These are phyloP conservation scores for Netelia virgata DNA, from an alignment of 2,888 invertebrate genomes.

Conservation along the genomic window DNA sequence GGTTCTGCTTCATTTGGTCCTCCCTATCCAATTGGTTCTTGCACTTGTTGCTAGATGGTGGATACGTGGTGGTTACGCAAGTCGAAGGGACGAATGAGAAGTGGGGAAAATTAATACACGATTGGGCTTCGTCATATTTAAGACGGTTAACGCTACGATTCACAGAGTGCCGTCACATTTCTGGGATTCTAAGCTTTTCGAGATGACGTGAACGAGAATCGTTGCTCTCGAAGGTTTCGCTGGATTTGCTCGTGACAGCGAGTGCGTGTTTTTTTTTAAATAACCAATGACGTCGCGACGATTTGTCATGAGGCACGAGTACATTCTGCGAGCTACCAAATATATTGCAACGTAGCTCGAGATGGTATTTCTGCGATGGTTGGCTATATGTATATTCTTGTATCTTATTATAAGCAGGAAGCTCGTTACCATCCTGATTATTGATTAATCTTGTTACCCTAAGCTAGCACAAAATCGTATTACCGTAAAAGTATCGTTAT, in stretches of 20 bases:
- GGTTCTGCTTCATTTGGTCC: no score
- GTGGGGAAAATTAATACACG: not conserved
- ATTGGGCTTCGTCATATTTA: not conserved
- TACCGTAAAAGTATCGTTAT: conserved; percentile 29
- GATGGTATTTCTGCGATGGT: conserved; percentile 33
- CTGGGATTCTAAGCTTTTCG: not conserved
- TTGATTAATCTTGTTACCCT: conserved; percentile 64
- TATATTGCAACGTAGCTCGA: conserved; percentile 46
- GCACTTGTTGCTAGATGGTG: no score
- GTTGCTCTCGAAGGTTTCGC: not conserved
- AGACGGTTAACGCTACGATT: not conserved
- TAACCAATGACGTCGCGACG: not conserved
- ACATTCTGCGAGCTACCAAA: not conserved
- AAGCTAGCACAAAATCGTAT: conserved; percentile 42
- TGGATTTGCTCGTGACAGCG: not conserved
- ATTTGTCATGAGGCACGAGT: not conserved
- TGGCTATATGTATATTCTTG: conserved; percentile 45
- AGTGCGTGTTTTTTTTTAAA: not conserved
- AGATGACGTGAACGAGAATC: not conserved
- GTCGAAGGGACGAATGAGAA: not conserved
- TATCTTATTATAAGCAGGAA: conserved; percentile 62
- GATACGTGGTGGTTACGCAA: not conserved
- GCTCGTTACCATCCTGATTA: conserved; percentile 62
- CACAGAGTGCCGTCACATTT: not conserved
- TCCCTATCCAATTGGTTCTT: no score